These are phyloP conservation scores for Malurus splendens DNA, from an alignment of 2,797 vertebrate genomes.

Conservation along the genomic window DNA sequence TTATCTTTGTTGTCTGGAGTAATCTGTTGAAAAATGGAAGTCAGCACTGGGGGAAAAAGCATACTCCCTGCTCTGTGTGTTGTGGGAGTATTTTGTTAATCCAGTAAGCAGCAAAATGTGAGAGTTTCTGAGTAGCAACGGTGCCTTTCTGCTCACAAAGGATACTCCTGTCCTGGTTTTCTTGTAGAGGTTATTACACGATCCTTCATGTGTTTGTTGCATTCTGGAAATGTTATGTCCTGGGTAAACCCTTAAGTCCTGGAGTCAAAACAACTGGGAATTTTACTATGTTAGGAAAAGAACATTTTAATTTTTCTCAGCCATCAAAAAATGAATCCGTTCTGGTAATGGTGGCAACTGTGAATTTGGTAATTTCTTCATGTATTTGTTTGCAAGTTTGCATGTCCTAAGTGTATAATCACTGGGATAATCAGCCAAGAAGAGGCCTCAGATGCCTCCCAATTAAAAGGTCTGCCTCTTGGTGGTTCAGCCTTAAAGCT, in stretches of 20 bases:
- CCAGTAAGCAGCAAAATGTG: neutral
- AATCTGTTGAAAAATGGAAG: neutral
- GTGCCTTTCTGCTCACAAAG: neutral
- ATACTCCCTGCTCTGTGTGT: neutral
- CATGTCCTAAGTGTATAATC: fast-evolving
- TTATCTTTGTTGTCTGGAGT: neutral
- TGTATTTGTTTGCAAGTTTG: neutral
- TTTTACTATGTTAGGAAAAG: neutral
- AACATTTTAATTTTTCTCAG: neutral
- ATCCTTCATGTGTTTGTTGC: neutral
- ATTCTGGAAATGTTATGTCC: neutral
- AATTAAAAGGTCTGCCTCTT: neutral
- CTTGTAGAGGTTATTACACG: neutral
- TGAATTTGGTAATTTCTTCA: neutral
- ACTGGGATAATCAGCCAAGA: neutral
- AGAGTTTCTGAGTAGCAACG: neutral
- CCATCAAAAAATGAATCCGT: neutral
- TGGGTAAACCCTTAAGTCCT: neutral
- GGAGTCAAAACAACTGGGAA: neutral
- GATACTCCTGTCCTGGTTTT: neutral
- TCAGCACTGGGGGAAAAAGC: neutral
- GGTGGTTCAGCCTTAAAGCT: neutral
- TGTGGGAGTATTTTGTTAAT: neutral
- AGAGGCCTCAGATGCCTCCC: neutral
- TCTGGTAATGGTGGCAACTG: neutral